Evolutionary conservation across 2,888 invertebrate species (phyloP), one percentile per base, ranked within the genome.

Genomic region (Baronia brevicornis): DNA sequence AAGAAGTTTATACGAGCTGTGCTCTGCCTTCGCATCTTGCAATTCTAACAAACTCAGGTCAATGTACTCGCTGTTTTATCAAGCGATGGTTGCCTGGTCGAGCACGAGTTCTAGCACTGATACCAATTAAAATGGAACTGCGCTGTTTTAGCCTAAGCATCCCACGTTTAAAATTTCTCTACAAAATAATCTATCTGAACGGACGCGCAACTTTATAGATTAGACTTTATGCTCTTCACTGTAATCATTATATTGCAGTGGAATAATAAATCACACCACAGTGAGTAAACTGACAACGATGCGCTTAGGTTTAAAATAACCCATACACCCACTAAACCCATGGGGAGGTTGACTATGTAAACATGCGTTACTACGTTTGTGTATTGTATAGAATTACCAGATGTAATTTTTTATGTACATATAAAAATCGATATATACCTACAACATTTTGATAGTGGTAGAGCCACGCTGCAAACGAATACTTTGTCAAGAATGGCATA

Each of bases 51-150:
- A 24, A 37, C 23, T 39, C 28, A 41, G 60, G 61, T 63, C 67
- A 67, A 68, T 51, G 64, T 65, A 68, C 67, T 50, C 44, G 52
- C 55, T 40, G 57, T 58, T 67, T 68, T 68, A 67, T 68, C 68
- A 56, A 56, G 51, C 54, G 54, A 47, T 54, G 34, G 13, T 32
- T 26, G 36, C 29, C 20, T 32, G 20, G 51, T 56, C 53, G 52
- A 54, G 54, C 57, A 58, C 61, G 59, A 66, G 21, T 22, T 26
- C 30, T 35, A 17, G 21, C 17, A 21, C 26, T 26, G 35, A 35
- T 35, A 34, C 19, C 24, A 65, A 64, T 53, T 51, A 46, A 61
- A 61, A 56, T 63, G 56, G 60, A 57, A 62, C 60, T 55, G 57
- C 58, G 57, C 46, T 44, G 49, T 54, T 56, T 60, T 61, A 66